phyloP scores from a whole-genome alignment of 2,888 invertebrate species.

The Balanococcus diminutus region DNA sequence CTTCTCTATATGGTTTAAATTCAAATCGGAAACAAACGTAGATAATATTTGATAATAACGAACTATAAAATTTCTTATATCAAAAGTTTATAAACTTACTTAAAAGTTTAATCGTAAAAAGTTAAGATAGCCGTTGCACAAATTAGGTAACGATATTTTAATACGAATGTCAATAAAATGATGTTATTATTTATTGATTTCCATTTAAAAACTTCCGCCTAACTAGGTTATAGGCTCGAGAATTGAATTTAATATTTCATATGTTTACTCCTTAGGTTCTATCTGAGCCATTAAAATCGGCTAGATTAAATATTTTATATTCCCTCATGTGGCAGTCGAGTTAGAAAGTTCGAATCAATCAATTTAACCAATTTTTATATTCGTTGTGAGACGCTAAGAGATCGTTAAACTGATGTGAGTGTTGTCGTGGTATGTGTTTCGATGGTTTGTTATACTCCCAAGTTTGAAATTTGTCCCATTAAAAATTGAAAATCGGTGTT shows the following conservation, averaged over 20 bases:
- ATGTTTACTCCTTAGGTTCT: conserved; percentile 26
- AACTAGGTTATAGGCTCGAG: conserved; percentile 34
- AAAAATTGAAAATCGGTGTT: no score
- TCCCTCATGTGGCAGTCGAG: neutral
- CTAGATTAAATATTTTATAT: conserved; percentile 31
- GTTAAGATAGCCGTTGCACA: conserved; percentile 37
- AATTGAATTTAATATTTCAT: conserved; percentile 34
- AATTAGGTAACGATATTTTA: conserved; percentile 48
- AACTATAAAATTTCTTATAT: conserved; percentile 27
- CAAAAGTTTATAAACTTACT: conserved; percentile 34
- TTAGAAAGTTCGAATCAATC: neutral
- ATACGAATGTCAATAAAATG: conserved; percentile 39
- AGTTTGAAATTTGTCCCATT: no score
- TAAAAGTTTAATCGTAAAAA: conserved; percentile 48
- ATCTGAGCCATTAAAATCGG: neutral
- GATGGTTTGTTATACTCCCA: neutral
- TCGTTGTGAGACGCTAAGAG: neutral
- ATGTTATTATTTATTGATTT: conserved; percentile 34
- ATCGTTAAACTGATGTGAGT: neutral
- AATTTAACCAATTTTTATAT: neutral
- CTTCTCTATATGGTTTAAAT: neutral
- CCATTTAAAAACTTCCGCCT: conserved; percentile 33
- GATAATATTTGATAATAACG: conserved; percentile 30
- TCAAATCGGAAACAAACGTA: conserved; percentile 21
- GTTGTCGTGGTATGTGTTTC: neutral